Evolutionary conservation across 2,888 invertebrate genomes (phyloP), one percentile per base, ranked within the genome.

Genomic region (Siphlonurus alternatus): DNA sequence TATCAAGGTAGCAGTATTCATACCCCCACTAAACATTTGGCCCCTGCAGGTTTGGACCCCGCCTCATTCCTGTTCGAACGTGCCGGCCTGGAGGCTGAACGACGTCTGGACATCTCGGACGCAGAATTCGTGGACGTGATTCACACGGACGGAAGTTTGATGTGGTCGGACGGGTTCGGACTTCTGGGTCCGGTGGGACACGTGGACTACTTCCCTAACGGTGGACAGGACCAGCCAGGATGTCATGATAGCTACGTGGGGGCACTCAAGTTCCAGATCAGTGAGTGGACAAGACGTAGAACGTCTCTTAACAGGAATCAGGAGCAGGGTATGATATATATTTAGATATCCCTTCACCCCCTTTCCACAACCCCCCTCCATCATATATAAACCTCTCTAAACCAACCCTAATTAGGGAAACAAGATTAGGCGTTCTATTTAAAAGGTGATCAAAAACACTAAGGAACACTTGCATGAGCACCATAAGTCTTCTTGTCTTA

Each of bases 121-220:
- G 86, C 86, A 0, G 73, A 75, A 24, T 81, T 84, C 66, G 85
- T 86, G 0, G 86, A 86, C 71, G 80, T 85, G n/a, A 77, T 86
- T 64, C 86, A 86, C 69, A 84, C 84, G 1, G 86, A 86, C 71
- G 83, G 85, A 2, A 77, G 78, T n/a, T 71, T 78, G 70, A 76
- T 78, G 56, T 78, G 81, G 66, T 76, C 80, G n/a, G 82, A 83
- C 70, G 83, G 83, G 18, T 83, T 83, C 70, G 83, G 83, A 1
- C 72, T 83, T 25, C 75, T 80, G 68, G 79, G 80, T 69, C 81
- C 82, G 1, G 77, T 82, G 60, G 83, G 83, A 1, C 82, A 83
- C 67, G 77, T 81, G 0, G 83, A 83, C 70, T 82, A 80, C 70
- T 83, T 80, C 66, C 81, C 82, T 0, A 83, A 83, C 67, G 83